phyloP scores from a whole-genome alignment of 2,888 invertebrate species.

The Gastracanthus pulcherrimus region DNA sequence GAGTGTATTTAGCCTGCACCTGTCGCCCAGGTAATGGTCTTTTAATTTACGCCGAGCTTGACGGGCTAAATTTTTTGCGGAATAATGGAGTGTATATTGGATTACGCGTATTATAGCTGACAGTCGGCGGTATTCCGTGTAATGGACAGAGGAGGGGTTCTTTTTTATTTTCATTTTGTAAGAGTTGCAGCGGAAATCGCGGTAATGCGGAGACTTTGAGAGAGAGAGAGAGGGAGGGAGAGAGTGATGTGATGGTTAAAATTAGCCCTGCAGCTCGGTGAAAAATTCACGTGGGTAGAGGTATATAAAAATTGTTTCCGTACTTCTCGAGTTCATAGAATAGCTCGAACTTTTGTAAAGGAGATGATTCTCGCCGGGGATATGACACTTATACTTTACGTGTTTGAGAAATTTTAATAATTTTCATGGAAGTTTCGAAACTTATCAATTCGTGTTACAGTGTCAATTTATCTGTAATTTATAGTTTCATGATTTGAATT shows the following conservation, averaged over 20 bases:
- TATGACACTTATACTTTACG: background rate
- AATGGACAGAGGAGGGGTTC: background rate
- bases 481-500: too few species aligned
- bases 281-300: background rate
- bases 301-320: background rate
- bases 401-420: background rate
- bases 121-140: background rate
- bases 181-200: too few species aligned
- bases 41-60: slow-evolving; percentile 23
- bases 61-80: background rate
- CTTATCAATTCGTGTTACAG: too few species aligned
- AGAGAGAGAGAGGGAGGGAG: too few species aligned
- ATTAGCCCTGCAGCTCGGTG: too few species aligned
- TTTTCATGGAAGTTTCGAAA: background rate
- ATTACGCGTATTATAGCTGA: background rate
- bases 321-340: too few species aligned
- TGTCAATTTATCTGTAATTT: too few species aligned
- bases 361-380: background rate
- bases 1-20: background rate
- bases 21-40: slow-evolving; percentile 13
- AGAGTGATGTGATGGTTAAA: too few species aligned
- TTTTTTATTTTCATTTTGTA: background rate
- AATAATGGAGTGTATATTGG: background rate
- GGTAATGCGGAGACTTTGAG: too few species aligned
- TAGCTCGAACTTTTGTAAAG: too few species aligned